phyloP scores from a whole-genome alignment of 2,113 vertebrate genomes.

The Pomatostomus ruficeps region DNA sequence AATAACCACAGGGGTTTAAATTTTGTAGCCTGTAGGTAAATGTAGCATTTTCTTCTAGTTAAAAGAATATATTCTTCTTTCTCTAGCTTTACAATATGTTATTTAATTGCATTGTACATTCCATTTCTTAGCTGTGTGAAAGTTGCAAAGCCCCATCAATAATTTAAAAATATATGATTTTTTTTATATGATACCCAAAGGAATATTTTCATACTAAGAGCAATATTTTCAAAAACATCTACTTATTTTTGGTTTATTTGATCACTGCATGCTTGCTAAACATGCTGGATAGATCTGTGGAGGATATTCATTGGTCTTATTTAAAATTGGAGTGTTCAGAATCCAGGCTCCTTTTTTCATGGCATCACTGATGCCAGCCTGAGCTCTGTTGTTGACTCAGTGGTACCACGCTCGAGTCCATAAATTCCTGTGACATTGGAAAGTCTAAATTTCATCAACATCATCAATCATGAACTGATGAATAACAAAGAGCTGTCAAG shows the following conservation, averaged over 20 bases:
- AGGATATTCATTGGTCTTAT: neutral
- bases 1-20: neutral
- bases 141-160: neutral
- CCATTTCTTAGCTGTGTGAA: neutral
- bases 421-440: neutral
- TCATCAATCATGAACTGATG: neutral
- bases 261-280: neutral
- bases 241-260: neutral
- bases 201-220: neutral
- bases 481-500: neutral
- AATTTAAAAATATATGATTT: neutral
- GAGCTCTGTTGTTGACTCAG: neutral
- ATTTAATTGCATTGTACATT: neutral
- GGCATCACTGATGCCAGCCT: neutral
- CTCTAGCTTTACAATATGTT: neutral
- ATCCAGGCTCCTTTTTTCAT: neutral
- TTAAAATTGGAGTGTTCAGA: neutral
- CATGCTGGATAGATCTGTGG: neutral
- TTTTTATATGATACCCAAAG: neutral
- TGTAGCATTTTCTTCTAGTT: neutral
- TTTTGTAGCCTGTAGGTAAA: neutral
- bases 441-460: neutral
- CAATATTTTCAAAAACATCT: neutral
- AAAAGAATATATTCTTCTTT: neutral
- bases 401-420: fast-evolving